A percentile compares a stretch with the other conserved stretches of the same genome.
Conservation (phyloP, 2,888 invertebrate species). For the Oxytorus armatus region DNA sequence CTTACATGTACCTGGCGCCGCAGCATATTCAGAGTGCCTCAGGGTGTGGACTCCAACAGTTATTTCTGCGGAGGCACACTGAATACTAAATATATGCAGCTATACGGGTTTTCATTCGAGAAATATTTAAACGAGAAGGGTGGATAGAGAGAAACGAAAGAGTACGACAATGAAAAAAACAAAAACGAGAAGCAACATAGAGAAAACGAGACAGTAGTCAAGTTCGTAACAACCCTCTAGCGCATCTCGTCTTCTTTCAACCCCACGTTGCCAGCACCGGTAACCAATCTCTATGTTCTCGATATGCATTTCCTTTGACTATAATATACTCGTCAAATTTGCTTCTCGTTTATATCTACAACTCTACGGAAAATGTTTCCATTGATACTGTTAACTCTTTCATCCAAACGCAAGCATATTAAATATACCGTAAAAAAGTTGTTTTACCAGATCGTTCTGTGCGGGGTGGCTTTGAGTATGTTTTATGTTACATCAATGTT, state of each 20-base stretch:
- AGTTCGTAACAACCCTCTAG: slow-evolving; percentile 47
- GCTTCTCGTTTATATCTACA: slow-evolving; percentile 13
- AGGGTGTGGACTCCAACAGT: slow-evolving; percentile 43
- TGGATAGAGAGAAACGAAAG: slow-evolving; percentile 12
- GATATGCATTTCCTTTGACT: not conserved
- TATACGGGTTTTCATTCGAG: slow-evolving; percentile 35
- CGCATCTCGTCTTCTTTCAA: slow-evolving; percentile 14
- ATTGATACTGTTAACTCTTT: slow-evolving; percentile 18
- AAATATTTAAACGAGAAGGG: slow-evolving; percentile 48
- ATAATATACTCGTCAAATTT: slow-evolving; percentile 12
- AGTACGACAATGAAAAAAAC: slow-evolving; percentile 8
- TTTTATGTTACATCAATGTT: not conserved
- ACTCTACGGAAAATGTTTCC: slow-evolving; percentile 8
- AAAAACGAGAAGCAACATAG: not conserved
- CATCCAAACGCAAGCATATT: not conserved
- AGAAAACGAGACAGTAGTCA: slow-evolving; percentile 30
- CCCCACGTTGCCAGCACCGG: not conserved
- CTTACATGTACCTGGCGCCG: slow-evolving; percentile 39
- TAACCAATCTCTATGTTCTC: not conserved
- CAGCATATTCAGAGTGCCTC: slow-evolving; percentile 48
- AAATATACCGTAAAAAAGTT: not conserved
- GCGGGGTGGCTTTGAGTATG: not conserved
- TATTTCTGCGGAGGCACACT: slow-evolving; percentile 53
- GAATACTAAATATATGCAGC: slow-evolving; percentile 61
- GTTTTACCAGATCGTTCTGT: not conserved